Percentiles rank a stretch among this genome's conserved stretches.
Conservation (phyloP, 2,888 invertebrate genomes). For the Melanophora roralis region DNA sequence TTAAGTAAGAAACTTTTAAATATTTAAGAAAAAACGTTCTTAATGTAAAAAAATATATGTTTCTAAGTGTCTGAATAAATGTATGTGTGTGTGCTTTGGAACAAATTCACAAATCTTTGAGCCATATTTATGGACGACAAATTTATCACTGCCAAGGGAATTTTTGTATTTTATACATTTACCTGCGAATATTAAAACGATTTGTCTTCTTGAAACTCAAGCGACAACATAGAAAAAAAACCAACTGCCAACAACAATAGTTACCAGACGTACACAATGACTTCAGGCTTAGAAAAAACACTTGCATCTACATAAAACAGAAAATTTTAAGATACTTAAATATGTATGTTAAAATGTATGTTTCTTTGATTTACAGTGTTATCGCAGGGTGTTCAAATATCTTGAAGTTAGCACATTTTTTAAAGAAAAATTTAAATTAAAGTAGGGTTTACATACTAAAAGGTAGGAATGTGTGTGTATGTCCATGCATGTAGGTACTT, state of each 20-base stretch:
- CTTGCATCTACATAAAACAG: constrained; percentile 3
- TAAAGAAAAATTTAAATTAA: not conserved
- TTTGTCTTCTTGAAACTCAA: constrained; percentile 53
- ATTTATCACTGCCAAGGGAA: constrained; percentile 59
- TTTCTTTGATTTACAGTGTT: not conserved
- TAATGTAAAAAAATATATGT: too few relatives aligned
- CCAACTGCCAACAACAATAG: not conserved
- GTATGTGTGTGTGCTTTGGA: constrained; percentile 17
- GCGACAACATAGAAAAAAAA: constrained; percentile 29
- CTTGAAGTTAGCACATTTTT: constrained; percentile 17
- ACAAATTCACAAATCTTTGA: constrained; percentile 45
- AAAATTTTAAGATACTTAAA: too few relatives aligned
- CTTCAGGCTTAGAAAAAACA: constrained; percentile 8
- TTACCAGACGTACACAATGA: not conserved
- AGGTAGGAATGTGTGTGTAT: not conserved
- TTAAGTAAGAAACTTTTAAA: constrained; percentile 14
- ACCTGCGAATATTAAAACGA: constrained; percentile 61
- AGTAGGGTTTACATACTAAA: too few relatives aligned
- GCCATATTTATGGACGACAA: constrained; percentile 56
- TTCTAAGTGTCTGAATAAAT: too few relatives aligned
- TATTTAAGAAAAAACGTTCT: constrained; percentile 15
- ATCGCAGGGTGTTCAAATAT: not conserved
- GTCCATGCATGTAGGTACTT: too few relatives aligned
- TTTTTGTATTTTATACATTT: constrained; percentile 52
- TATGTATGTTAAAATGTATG: not conserved